phyloP scores from a whole-genome alignment of 2,888 invertebrate species.

The Noctua fimbriata region DNA sequence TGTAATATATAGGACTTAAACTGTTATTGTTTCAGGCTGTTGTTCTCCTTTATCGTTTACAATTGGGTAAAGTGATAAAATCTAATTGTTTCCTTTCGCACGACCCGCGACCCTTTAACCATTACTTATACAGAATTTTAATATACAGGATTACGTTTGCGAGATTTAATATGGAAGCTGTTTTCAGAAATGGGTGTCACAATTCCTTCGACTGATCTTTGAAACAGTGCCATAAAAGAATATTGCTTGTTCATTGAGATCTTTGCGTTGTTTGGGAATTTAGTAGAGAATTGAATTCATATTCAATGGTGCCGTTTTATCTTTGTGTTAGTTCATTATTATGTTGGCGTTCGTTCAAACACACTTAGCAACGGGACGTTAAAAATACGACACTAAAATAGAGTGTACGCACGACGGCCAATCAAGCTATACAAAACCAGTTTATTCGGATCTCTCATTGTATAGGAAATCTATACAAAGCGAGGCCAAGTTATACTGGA shows the following conservation, averaged over 20 bases:
- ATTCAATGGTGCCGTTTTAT: background rate
- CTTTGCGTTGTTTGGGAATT: background rate
- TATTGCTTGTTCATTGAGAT: background rate
- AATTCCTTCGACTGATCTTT: conserved; percentile 1
- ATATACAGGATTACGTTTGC: background rate
- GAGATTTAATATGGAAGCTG: background rate
- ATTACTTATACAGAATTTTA: conserved; percentile 16
- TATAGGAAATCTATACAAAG: too few species aligned
- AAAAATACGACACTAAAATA: background rate
- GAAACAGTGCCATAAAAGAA: background rate
- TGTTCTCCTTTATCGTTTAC: conserved; percentile 14
- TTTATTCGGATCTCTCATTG: too few species aligned
- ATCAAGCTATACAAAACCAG: too few species aligned
- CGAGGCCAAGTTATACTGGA: too few species aligned
- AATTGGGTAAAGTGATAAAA: conserved; percentile 35
- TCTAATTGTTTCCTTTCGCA: conserved; percentile 28
- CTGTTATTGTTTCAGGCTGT: conserved; percentile 45
- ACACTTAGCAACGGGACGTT: background rate
- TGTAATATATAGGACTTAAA: conserved; percentile 34
- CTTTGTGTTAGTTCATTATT: background rate
- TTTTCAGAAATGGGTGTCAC: background rate
- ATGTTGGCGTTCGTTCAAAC: too few species aligned
- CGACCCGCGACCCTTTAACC: background rate
- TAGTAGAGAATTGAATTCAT: background rate
- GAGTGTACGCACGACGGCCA: background rate